Conservation (phyloP, 2,113 vertebrate species). For the Xiphorhynchus elegans region DNA sequence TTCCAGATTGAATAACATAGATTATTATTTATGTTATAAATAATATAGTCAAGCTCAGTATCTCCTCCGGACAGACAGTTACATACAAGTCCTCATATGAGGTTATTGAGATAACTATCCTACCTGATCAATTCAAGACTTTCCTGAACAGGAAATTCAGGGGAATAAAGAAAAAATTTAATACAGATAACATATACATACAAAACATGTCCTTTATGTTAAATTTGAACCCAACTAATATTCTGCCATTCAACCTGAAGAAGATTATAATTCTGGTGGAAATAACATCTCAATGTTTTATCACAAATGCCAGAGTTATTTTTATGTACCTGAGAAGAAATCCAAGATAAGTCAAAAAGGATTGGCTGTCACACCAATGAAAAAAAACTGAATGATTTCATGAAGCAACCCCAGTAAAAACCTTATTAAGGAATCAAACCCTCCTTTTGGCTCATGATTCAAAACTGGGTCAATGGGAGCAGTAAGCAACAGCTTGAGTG, state of each 20-base stretch:
- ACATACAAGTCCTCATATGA: background rate
- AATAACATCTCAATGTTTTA: background rate
- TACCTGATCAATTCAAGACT: background rate
- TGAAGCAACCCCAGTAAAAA: background rate
- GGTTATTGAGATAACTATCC: background rate
- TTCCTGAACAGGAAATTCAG: background rate
- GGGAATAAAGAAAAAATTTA: background rate
- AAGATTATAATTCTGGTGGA: background rate
- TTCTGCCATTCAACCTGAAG: background rate
- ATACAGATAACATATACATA: background rate
- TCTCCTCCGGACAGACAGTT: background rate
- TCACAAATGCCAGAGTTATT: background rate
- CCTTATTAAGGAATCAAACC: background rate
- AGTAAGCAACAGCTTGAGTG: background rate
- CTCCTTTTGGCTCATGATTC: background rate
- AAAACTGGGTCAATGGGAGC: constrained; percentile 7
- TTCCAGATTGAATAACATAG: background rate
- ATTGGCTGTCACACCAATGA: background rate
- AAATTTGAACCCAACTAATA: background rate
- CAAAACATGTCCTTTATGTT: background rate
- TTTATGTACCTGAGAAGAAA: background rate
- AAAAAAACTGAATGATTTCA: background rate
- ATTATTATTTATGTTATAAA: background rate
- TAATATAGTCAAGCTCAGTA: background rate
- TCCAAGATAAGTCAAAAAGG: background rate